Base-by-base conservation (phyloP, 2,888 invertebrate genomes). In the Lamproptera curius region DNA sequence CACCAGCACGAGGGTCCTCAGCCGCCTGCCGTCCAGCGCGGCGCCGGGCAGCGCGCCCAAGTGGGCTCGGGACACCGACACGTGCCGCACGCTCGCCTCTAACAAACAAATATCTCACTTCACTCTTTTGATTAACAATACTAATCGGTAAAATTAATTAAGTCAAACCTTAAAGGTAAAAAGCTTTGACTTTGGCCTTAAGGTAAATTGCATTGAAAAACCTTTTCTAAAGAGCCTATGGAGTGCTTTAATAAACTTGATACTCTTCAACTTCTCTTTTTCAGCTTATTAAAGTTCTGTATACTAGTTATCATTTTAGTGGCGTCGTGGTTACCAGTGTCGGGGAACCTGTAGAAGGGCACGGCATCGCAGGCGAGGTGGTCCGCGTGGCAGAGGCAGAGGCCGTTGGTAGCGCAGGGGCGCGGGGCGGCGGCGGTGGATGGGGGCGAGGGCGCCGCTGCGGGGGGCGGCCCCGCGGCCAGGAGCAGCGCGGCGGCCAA, bases 1-100 rank as follows among this genome's bases (percentile, higher is more conserved):
- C 84, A 93, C 92, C 61, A 95, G 85, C 63, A 94, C 92, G 42
- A 95, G 89, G 45, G 94, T 93, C 72, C 94, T 93, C 59, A 95
- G 89, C 55, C 90, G 89, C 55, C 92, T 89, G 53, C 90, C 92
- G 62, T 92, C 92, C 67, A 94, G 89, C 58, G 93, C 93, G 69
- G 94, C 92, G 65, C 92, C 92, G 62, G 92, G 93, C 62, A 95
- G 88, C 55, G 92, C 91, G 64, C 91, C 92, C 49, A 79, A 68
- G 55, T 70, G 62, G 56, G 93, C 92, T 63, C 93, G 91, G 56
- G 65, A 64, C 62, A 80, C 76, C 92, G 95, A 64, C 78, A 95
- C 90, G 73, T 94, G 94, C 52, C 91, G 90, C 67, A 94, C 92
- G 52, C 58, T 58, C 41, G 57, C 54, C 45, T 61, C 75, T 73